phyloP scores from a whole-genome alignment of 2,113 vertebrate species.

The Cichladusa arquata region DNA sequence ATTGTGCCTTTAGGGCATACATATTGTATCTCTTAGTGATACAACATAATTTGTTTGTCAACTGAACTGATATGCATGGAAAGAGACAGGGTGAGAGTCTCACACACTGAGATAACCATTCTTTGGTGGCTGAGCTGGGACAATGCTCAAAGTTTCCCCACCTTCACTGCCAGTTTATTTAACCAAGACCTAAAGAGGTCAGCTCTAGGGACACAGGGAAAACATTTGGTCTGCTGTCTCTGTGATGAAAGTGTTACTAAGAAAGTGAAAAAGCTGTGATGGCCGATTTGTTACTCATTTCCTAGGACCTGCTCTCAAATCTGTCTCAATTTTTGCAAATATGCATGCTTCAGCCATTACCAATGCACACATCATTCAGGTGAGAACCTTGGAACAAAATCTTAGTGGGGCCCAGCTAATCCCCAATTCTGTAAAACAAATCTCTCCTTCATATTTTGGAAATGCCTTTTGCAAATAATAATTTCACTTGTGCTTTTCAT shows the following conservation, averaged over 20 bases:
- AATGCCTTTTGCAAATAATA: neutral
- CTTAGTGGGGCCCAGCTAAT: neutral
- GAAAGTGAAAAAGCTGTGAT: neutral
- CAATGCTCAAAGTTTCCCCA: neutral
- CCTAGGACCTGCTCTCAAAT: neutral
- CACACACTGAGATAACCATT: neutral
- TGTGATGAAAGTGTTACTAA: neutral
- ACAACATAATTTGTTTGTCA: neutral
- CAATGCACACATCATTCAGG: neutral
- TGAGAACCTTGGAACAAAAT: neutral
- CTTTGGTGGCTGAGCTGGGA: neutral
- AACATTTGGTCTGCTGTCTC: neutral
- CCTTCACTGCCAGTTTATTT: neutral
- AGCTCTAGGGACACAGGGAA: neutral
- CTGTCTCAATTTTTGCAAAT: neutral
- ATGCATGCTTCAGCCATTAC: neutral
- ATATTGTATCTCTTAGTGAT: neutral
- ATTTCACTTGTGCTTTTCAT: neutral
- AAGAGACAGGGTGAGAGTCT: neutral
- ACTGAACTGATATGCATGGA: neutral
- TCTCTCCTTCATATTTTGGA: neutral
- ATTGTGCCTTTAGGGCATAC: neutral
- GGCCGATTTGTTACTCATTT: neutral
- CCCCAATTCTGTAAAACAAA: neutral
- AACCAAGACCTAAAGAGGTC: neutral